These are phyloP conservation scores for Oasisia sp. DNA, from an alignment of 2,888 invertebrate species.

Conservation along the genomic window DNA sequence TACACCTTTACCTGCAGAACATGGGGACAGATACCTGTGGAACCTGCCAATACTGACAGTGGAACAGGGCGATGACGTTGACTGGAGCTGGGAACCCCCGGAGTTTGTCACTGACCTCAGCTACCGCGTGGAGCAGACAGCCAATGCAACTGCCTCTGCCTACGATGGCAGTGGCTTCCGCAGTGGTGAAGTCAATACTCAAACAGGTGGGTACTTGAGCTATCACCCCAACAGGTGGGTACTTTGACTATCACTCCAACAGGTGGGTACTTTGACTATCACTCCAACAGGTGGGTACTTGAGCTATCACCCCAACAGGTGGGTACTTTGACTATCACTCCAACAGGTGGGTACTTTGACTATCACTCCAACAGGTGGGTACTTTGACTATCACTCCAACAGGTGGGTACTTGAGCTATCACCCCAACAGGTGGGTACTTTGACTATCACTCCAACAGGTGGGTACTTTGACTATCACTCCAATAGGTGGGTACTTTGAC, in stretches of 20 bases:
- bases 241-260: too few species aligned
- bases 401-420: too few species aligned
- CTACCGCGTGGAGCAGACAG: conserved; percentile 37
- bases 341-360: too few species aligned
- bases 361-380: conserved; percentile 23
- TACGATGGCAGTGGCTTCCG: conserved; percentile 34
- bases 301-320: too few species aligned
- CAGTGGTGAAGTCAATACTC: conserved; percentile 26
- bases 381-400: background rate
- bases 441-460: too few species aligned
- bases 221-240: too few species aligned
- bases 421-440: too few species aligned
- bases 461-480: too few species aligned
- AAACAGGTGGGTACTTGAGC: conserved; percentile 22
- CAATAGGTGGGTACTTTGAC: too few species aligned
- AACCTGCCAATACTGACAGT: conserved; percentile 31
- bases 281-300: background rate
- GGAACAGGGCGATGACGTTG: conserved; percentile 40
- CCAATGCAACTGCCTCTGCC: conserved; percentile 19
- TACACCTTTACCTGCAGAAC: conserved; percentile 27
- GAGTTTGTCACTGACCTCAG: conserved; percentile 27
- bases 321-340: too few species aligned
- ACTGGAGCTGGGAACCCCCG: conserved; percentile 41
- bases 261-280: conserved; percentile 21
- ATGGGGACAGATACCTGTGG: conserved; percentile 40